Percentiles rank a stretch among this genome's conserved stretches.
These are phyloP conservation scores for Cygnus buccinator DNA, from an alignment of 2,113 vertebrate species.

Conservation along the genomic window DNA sequence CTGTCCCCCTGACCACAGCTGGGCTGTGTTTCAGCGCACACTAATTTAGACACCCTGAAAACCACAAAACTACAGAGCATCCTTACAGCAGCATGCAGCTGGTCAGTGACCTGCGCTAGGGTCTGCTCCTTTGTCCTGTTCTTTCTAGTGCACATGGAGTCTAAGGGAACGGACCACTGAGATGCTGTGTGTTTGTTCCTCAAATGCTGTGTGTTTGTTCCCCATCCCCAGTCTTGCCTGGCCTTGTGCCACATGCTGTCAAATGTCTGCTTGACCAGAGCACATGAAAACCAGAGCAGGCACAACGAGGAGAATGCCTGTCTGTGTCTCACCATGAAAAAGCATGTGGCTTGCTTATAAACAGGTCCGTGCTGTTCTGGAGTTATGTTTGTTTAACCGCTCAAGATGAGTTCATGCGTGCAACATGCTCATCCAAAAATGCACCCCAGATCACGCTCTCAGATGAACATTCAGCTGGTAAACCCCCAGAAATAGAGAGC, in stretches of 20 bases:
- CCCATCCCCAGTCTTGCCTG: not conserved
- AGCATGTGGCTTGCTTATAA: fast-evolving
- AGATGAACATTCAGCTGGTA: not conserved
- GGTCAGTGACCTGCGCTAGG: not conserved
- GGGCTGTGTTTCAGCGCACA: not conserved
- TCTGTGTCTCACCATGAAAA: fast-evolving
- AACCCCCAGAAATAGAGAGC: not conserved
- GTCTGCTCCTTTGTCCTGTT: not conserved
- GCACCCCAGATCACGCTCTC: not conserved
- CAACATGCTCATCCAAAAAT: not conserved
- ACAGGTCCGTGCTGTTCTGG: not conserved
- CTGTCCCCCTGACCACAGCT: not conserved
- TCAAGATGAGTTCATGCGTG: not conserved
- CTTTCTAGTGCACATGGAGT: not conserved
- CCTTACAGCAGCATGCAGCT: fast-evolving
- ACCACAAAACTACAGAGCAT: fast-evolving
- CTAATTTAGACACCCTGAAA: not conserved
- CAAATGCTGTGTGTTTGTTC: not conserved
- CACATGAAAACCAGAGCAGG: not conserved
- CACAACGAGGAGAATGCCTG: not conserved
- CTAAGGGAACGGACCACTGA: not conserved
- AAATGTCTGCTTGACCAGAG: not conserved
- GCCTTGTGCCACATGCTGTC: not conserved
- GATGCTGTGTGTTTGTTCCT: not conserved
- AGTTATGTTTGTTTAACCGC: not conserved